phyloP scores from a whole-genome alignment of 2,797 vertebrate genomes.

The Pitangus sulphuratus region DNA sequence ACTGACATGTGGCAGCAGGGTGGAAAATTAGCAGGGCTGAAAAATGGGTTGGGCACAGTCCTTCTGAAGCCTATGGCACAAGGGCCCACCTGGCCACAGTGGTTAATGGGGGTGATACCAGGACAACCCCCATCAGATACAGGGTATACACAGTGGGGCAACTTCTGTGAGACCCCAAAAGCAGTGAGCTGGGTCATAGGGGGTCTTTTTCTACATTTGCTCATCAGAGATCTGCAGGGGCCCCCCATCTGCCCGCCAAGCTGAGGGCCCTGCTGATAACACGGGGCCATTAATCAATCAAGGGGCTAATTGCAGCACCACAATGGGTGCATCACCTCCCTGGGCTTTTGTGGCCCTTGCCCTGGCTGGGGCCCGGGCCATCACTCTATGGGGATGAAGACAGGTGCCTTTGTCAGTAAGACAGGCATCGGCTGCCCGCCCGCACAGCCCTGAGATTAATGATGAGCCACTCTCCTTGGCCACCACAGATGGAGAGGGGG shows the following conservation, averaged over 20 bases:
- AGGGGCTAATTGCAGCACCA: constrained; percentile 12
- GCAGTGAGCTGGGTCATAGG: fast-evolving
- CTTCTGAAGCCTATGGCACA: background rate
- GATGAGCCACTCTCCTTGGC: background rate
- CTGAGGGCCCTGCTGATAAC: background rate
- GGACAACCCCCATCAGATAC: background rate
- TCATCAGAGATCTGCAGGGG: fast-evolving
- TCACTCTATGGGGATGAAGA: background rate
- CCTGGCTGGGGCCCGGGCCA: background rate
- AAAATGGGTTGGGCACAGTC: background rate
- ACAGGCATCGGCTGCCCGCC: fast-evolving
- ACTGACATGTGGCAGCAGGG: background rate
- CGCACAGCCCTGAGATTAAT: background rate
- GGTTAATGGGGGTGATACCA: fast-evolving
- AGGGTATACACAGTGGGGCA: background rate
- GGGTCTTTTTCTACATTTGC: background rate
- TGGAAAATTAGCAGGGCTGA: background rate
- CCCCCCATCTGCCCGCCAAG: fast-evolving
- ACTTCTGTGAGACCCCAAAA: fast-evolving
- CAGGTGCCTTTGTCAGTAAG: constrained; percentile 48
- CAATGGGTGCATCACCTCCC: background rate
- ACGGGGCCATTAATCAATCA: background rate
- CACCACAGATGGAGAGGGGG: background rate
- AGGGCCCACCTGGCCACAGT: background rate
- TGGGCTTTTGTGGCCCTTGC: background rate